Percentiles rank a stretch among this genome's conserved stretches.
These are phyloP conservation scores for Drosophila ogumai DNA, from an alignment of 1,140 invertebrate genomes.

Conservation along the genomic window DNA sequence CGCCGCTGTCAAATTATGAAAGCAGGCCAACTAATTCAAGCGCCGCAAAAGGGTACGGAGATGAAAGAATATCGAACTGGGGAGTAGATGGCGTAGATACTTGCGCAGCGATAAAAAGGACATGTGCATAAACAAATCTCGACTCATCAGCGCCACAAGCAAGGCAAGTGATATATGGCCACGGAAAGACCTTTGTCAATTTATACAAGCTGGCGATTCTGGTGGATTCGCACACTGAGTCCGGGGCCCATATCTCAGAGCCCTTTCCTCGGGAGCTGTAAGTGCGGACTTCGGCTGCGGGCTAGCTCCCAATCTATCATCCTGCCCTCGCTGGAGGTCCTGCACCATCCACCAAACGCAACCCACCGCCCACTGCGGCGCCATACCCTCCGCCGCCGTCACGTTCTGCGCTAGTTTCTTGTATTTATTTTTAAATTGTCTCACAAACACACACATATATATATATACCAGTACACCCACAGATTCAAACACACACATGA, in stretches of 20 bases:
- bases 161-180: constrained; percentile 72
- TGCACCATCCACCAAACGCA: constrained; percentile 24
- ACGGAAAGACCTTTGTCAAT: constrained; percentile 65
- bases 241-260: constrained; percentile 29
- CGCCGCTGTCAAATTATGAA: constrained; percentile 26
- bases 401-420: constrained; percentile 76
- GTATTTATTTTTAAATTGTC: constrained; percentile 83
- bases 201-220: constrained; percentile 58
- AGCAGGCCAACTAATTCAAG: constrained; percentile 31
- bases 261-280: constrained; percentile 34
- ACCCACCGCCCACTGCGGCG: constrained; percentile 30
- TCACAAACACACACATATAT: constrained; percentile 48
- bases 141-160: constrained; percentile 68
- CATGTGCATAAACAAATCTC: constrained; percentile 55
- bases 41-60: constrained; percentile 11
- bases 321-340: constrained; percentile 61
- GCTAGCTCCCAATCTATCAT: constrained; percentile 73
- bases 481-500: constrained; percentile 11
- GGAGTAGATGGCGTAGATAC: constrained; percentile 31
- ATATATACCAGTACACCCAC: constrained; percentile 10
- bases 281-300: constrained; percentile 41
- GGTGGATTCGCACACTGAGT: constrained; percentile 17
- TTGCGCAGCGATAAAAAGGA: constrained; percentile 25
- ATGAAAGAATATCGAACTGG: constrained; percentile 17
- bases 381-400: constrained; percentile 31